These are phyloP conservation scores for Euclidia mi DNA, from an alignment of 2,888 invertebrate species.

Conservation along the genomic window DNA sequence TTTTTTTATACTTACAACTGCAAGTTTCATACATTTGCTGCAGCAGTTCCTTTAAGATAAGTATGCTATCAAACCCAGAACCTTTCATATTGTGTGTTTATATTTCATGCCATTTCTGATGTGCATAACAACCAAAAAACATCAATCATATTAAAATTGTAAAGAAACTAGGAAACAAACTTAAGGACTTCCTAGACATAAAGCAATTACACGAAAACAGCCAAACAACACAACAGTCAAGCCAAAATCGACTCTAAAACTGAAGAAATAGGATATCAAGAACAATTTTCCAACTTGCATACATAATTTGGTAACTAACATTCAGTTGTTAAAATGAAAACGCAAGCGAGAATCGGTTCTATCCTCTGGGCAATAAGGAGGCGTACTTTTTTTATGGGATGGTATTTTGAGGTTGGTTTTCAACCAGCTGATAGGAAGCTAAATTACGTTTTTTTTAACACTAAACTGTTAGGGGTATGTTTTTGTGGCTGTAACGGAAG, in stretches of 20 bases:
- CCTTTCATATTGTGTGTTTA: no score
- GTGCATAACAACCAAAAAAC: no score
- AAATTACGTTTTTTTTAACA: slow-evolving; percentile 47
- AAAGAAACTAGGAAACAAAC: slow-evolving; percentile 48
- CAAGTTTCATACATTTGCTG: no score
- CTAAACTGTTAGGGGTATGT: slow-evolving; percentile 50
- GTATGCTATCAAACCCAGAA: no score
- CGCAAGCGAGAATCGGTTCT: slow-evolving; percentile 24
- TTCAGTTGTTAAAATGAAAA: slow-evolving; percentile 9
- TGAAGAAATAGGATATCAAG: slow-evolving; percentile 13
- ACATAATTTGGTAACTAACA: slow-evolving; percentile 6
- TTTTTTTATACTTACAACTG: no score
- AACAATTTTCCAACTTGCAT: slow-evolving; percentile 2
- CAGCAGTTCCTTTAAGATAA: no score
- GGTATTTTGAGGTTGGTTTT: slow-evolving; percentile 20
- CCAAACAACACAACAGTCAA: slow-evolving; percentile 13
- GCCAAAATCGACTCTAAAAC: slow-evolving; percentile 31
- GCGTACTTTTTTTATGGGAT: background rate
- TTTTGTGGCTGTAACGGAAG: slow-evolving; percentile 64
- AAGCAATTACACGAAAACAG: slow-evolving; percentile 22
- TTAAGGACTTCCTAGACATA: slow-evolving; percentile 40
- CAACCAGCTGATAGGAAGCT: slow-evolving; percentile 60
- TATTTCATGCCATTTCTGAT: no score
- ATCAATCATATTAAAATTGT: slow-evolving; percentile 1
- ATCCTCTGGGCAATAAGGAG: rapidly evolving